Base-by-base conservation (phyloP, 1,140 invertebrate genomes). In the Zaprionus ghesquierei region DNA sequence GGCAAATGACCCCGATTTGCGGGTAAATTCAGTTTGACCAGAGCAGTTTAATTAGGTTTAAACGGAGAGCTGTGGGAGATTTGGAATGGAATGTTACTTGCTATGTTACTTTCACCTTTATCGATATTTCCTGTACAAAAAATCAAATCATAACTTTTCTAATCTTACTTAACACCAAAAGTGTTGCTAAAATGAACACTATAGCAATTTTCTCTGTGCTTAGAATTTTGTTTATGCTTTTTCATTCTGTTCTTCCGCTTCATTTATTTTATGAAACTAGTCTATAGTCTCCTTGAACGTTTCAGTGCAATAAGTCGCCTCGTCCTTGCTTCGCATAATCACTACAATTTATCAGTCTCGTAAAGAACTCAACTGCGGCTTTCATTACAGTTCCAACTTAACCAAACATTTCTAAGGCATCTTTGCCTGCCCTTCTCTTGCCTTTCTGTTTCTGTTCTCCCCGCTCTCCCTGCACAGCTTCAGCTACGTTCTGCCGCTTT, bases 351-450 rank as follows among this genome's bases (percentile, higher is more conserved):
- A 22, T 20, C 41, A 46, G 18, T 3, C 41, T 46, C 41, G 10
- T 22, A 60, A 49, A 15, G 18, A 27, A 61, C 58, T 61, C 58
- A 50, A 61, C 44, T 50, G 46, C 50, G 23, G 13, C 38, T 46
- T 22, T 35, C 20, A 53, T 15, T 20, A 51, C 60, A 29, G 12
- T 35, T 22, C 29, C 38, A 54, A 61, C n/a, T 44, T 33, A 35
- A 10, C 33, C 2, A 66, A 38, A 54, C 63, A 72, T 60, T 68
- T 50, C 35, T 60, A 68, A 60, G 63, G 69, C 46, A 46, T 72
- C 63, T 46, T 31, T 6, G n/a, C 10, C 6, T 10, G 25, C 25
- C 18, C 2, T 13, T 1, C 56, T 33, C 27, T 27, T 33, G n/a
- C 5, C 13, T 20, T 8, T 38, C 49, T 46, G 41, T 56, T 53